Percentiles rank a stretch among this genome's conserved stretches.
These are phyloP conservation scores for Sinocyclocheilus maitianheensis DNA, from an alignment of 2,113 vertebrate genomes.

Conservation along the genomic window DNA sequence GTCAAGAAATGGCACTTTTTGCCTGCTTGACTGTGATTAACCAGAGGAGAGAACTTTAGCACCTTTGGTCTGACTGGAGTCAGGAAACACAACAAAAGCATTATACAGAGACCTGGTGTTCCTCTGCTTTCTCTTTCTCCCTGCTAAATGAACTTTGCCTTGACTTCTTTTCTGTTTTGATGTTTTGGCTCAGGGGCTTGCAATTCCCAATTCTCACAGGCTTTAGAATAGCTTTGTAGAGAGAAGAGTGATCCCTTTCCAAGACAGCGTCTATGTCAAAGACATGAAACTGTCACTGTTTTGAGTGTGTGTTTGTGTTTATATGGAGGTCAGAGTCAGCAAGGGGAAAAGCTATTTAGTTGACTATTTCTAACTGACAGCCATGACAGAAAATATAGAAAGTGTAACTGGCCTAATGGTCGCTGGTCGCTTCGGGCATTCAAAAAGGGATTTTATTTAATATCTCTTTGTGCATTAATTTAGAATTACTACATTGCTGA, in stretches of 20 bases:
- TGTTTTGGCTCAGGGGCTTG: constrained; percentile 33
- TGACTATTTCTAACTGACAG: constrained; percentile 26
- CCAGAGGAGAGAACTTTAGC: constrained; percentile 8
- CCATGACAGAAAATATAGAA: constrained; percentile 20
- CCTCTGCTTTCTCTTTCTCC: constrained; percentile 2
- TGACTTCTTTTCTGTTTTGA: constrained; percentile 34
- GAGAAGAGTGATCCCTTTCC: constrained; percentile 33
- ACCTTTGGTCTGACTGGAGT: constrained; percentile 13
- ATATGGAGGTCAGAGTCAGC: constrained; percentile 37
- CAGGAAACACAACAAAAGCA: constrained; percentile 12
- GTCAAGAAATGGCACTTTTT: constrained; percentile 37
- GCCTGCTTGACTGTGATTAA: constrained; percentile 24
- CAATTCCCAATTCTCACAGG: constrained; percentile 43
- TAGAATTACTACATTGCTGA: not conserved
- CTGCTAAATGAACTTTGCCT: constrained; percentile 30
- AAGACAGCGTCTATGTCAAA: constrained; percentile 26
- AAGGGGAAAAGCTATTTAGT: constrained; percentile 42
- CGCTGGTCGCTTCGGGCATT: constrained; percentile 15
- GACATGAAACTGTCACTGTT: constrained; percentile 30
- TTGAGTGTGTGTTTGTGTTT: constrained; percentile 20
- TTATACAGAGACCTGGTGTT: not conserved
- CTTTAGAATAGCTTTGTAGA: constrained; percentile 35
- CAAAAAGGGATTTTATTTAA: constrained; percentile 18
- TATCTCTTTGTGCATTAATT: not conserved
- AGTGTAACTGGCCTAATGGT: constrained; percentile 11